Evolutionary conservation across 1,140 invertebrate species (phyloP).

Genomic region (Drosophila repleta): DNA sequence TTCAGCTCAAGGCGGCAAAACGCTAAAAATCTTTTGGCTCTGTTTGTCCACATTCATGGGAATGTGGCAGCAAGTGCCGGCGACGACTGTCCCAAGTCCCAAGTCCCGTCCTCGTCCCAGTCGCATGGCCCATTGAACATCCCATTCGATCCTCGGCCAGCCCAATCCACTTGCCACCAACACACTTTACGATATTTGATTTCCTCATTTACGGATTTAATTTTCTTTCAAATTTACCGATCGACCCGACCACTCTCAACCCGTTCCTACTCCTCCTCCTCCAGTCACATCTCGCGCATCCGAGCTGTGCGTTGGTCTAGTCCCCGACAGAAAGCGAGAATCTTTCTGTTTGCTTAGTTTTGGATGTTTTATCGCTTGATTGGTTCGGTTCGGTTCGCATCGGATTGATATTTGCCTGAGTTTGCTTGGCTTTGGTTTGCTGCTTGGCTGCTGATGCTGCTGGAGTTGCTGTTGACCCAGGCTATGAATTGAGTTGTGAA

Average conservation of each 20-base stretch:
- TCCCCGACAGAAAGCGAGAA: not conserved
- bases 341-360: slow-evolving; percentile 73
- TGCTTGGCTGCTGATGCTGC: slow-evolving; percentile 44
- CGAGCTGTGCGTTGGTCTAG: slow-evolving; percentile 44
- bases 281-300: slow-evolving; percentile 19
- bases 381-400: slow-evolving; percentile 50
- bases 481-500: slow-evolving; percentile 61
- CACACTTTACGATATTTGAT: slow-evolving; percentile 81
- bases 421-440: slow-evolving; percentile 47
- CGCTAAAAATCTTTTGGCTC: slow-evolving; percentile 69
- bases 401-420: slow-evolving; percentile 40
- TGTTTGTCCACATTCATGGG: slow-evolving; percentile 79
- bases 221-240: slow-evolving; percentile 82
- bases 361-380: slow-evolving; percentile 79
- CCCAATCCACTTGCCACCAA: slow-evolving; percentile 63
- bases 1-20: slow-evolving; percentile 58
- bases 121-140: slow-evolving; percentile 42
- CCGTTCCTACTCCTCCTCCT: slow-evolving; percentile 44
- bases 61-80: slow-evolving; percentile 58
- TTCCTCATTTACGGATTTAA: slow-evolving; percentile 83
- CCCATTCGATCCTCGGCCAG: slow-evolving; percentile 34
- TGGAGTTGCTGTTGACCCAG: slow-evolving; percentile 57
- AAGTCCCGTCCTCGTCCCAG: slow-evolving; percentile 19
- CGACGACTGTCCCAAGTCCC: slow-evolving; percentile 24
- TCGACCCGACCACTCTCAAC: slow-evolving; percentile 44